phyloP scores from a whole-genome alignment of 2,888 invertebrate species.

The Calameuta pallipes region DNA sequence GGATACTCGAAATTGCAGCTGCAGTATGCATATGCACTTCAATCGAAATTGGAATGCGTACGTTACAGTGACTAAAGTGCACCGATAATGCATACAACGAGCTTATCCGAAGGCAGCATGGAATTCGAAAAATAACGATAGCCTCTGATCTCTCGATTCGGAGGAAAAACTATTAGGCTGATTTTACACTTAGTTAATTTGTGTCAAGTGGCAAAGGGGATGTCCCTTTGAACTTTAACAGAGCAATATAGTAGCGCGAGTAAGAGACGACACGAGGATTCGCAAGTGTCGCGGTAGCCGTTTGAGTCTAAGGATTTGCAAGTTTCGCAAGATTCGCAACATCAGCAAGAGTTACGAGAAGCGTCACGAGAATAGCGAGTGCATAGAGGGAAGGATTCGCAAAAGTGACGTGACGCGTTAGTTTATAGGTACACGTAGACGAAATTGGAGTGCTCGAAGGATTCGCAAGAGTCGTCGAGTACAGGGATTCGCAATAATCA shows the following conservation, averaged over 20 bases:
- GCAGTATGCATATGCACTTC: not conserved
- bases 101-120: not conserved
- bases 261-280: not conserved
- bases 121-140: not conserved
- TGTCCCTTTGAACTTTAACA: not conserved
- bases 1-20: not conserved
- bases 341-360: not conserved
- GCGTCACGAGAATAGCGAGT: not conserved
- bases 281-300: not conserved
- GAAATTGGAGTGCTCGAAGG: not conserved
- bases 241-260: not conserved
- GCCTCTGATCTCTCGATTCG: not conserved
- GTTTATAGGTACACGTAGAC: not conserved
- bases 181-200: not conserved
- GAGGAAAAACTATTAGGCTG: not conserved
- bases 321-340: not conserved
- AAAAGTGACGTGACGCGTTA: not conserved
- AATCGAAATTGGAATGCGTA: not conserved
- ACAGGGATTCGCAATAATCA: slow-evolving; percentile 4
- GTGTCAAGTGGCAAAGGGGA: not conserved
- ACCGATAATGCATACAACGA: not conserved
- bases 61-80: not conserved
- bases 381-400: not conserved
- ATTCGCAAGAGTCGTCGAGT: not conserved
- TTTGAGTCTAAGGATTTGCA: not conserved